Evolutionary conservation across 2,888 invertebrate species (phyloP).

Genomic region (Agrochola litura): DNA sequence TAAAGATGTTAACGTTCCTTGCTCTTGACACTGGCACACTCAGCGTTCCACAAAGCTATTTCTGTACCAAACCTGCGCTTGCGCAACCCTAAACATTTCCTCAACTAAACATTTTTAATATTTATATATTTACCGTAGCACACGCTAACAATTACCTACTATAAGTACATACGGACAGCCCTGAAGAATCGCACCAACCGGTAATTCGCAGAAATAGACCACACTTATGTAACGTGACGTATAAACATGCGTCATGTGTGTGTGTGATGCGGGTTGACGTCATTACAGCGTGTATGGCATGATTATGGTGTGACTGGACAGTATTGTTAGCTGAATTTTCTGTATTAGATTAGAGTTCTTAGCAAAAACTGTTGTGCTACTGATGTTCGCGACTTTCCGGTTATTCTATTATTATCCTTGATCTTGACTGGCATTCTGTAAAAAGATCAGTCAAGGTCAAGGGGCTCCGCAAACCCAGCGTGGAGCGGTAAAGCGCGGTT

Average conservation of each 20-base stretch:
- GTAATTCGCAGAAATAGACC: constrained; percentile 45
- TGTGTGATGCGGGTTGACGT: constrained; percentile 48
- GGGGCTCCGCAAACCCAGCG: not conserved
- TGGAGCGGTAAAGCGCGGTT: too few relatives aligned
- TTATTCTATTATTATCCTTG: not conserved
- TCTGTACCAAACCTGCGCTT: constrained; percentile 16
- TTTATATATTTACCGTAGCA: constrained; percentile 3
- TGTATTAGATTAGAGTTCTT: not conserved
- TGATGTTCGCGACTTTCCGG: not conserved
- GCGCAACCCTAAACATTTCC: constrained; percentile 18
- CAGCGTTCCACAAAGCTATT: constrained; percentile 6
- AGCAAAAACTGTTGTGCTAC: not conserved
- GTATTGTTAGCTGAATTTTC: constrained; percentile 9
- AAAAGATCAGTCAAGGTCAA: not conserved
- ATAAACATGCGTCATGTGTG: constrained; percentile 29
- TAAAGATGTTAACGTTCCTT: constrained; percentile 3
- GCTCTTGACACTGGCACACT: constrained; percentile 13
- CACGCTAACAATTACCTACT: constrained; percentile 2
- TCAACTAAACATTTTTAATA: not conserved
- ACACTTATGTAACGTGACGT: constrained; percentile 45
- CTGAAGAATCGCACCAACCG: constrained; percentile 20
- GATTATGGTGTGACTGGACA: constrained; percentile 24
- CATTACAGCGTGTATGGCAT: constrained; percentile 15
- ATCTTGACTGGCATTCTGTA: not conserved
- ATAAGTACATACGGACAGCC: constrained; percentile 27